These are phyloP conservation scores for Daubentonia madagascariensis DNA, from an alignment of 2,113 vertebrate species.

Conservation along the genomic window DNA sequence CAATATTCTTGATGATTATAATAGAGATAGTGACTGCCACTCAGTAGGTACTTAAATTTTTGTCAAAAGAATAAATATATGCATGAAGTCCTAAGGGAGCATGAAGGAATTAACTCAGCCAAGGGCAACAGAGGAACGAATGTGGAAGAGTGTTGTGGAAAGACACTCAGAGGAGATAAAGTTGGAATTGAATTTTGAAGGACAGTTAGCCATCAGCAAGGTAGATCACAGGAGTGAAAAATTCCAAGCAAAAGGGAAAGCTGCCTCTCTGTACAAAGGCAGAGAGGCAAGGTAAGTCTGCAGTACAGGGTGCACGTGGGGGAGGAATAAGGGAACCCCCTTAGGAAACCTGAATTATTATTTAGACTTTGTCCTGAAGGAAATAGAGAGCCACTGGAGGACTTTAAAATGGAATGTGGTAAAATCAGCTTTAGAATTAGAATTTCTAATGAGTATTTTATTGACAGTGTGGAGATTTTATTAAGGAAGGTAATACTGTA, in stretches of 20 bases:
- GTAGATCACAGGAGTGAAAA: neutral
- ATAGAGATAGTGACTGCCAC: neutral
- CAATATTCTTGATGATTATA: neutral
- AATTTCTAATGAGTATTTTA: neutral
- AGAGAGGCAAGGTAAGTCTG: neutral
- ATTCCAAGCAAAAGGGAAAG: neutral
- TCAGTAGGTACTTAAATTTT: neutral
- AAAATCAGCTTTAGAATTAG: neutral
- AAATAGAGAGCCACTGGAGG: neutral
- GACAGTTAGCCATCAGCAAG: neutral
- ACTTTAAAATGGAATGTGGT: neutral
- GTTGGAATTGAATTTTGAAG: neutral
- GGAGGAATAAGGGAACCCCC: too few species aligned
- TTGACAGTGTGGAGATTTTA: neutral
- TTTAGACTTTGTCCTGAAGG: neutral
- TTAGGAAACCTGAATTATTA: neutral
- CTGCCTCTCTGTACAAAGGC: neutral
- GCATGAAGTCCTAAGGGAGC: neutral
- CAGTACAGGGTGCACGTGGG: accelerated
- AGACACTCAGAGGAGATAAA: neutral
- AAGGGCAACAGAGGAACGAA: neutral
- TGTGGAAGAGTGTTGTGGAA: neutral
- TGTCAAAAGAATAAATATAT: neutral
- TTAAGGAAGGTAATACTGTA: neutral
- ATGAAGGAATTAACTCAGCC: neutral